A percentile compares a stretch with the other conserved stretches of the same genome.
These are phyloP conservation scores for Grallaria varia DNA, from an alignment of 2,113 vertebrate genomes.

Conservation along the genomic window DNA sequence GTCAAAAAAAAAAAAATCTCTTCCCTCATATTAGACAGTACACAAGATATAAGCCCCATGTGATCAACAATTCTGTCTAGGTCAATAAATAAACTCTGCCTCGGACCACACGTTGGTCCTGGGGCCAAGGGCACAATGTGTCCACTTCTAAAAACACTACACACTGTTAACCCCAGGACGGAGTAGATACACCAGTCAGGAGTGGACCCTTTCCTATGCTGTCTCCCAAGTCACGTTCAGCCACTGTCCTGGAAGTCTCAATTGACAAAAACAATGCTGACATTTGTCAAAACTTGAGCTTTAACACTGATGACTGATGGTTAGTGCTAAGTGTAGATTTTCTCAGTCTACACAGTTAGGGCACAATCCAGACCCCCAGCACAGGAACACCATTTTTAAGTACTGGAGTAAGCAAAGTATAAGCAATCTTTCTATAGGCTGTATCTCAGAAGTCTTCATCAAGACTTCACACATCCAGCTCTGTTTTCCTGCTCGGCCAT, in stretches of 20 bases:
- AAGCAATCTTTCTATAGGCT: neutral
- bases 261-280: neutral
- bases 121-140: neutral
- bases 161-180: accelerated
- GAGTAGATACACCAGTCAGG: accelerated
- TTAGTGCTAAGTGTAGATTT: neutral
- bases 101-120: neutral
- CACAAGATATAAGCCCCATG: neutral
- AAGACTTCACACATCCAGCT: neutral
- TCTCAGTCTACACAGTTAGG: neutral
- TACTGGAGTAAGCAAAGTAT: neutral
- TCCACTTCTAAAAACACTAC: neutral
- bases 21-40: neutral
- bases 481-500: neutral
- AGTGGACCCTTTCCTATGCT: neutral
- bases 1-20: neutral
- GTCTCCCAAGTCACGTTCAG: neutral
- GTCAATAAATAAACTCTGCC: neutral
- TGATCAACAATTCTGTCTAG: neutral
- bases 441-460: neutral
- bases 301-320: neutral
- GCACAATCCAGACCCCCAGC: neutral
- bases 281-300: neutral
- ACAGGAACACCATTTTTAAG: neutral
- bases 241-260: neutral